Percentiles rank a stretch among this genome's conserved stretches.
phyloP scores from a whole-genome alignment of 2,113 vertebrate genomes.

The Gymnogyps californianus region DNA sequence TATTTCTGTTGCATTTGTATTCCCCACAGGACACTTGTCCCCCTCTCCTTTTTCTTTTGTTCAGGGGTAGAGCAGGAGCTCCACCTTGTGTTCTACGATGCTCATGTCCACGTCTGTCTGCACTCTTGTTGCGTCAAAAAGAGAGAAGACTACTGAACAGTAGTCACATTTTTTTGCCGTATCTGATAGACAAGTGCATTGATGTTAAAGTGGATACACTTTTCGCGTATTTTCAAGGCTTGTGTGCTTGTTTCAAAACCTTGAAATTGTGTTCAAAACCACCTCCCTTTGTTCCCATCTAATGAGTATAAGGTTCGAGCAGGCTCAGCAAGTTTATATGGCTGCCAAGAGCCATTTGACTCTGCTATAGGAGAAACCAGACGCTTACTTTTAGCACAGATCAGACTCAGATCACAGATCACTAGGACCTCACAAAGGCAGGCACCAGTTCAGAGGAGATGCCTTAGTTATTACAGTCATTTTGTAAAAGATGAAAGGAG shows the following conservation, averaged over 20 bases:
- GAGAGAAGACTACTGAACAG: background rate
- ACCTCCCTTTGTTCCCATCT: background rate
- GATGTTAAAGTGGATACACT: background rate
- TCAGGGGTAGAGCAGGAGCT: slow-evolving; percentile 9
- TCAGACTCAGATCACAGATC: background rate
- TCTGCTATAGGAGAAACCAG: background rate
- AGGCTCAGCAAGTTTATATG: background rate
- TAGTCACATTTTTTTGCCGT: fast-evolving
- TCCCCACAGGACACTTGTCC: background rate
- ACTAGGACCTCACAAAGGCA: background rate
- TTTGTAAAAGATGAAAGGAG: background rate
- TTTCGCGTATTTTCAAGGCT: background rate
- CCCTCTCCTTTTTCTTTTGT: fast-evolving
- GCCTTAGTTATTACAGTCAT: background rate
- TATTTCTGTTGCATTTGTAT: background rate
- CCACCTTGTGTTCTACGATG: background rate
- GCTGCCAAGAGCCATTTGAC: background rate
- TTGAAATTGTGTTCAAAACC: background rate
- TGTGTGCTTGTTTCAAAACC: fast-evolving
- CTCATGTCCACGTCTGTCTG: background rate
- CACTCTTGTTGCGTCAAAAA: background rate
- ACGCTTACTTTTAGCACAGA: background rate
- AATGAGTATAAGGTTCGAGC: background rate
- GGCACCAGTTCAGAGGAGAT: background rate
- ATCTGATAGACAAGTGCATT: background rate